Evolutionary conservation across 2,888 invertebrate species (phyloP).

Genomic region (Monopis laevigella): DNA sequence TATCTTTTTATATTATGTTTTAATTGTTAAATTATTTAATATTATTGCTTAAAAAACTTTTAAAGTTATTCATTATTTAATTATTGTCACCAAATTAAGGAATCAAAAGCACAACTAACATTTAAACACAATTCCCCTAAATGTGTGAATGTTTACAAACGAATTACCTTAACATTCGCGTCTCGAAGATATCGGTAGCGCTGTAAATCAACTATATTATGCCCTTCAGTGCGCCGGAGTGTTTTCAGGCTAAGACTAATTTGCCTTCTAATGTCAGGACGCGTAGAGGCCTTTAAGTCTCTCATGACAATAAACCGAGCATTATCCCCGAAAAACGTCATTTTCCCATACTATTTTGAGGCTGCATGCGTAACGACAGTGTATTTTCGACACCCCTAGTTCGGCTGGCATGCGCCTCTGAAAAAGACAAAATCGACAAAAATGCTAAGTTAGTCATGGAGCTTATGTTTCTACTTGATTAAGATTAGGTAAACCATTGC

Average conservation of each 20-base stretch:
- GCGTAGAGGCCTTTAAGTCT: slow-evolving; percentile 62
- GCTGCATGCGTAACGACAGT: slow-evolving; percentile 63
- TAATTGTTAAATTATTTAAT: no score
- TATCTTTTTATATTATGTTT: no score
- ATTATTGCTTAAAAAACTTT: no score
- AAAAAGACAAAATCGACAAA: slow-evolving; percentile 59
- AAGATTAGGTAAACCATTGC: no score
- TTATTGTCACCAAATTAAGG: no score
- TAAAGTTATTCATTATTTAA: no score
- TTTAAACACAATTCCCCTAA: no score
- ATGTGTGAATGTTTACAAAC: no score
- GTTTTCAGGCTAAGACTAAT: slow-evolving; percentile 52
- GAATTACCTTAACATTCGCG: slow-evolving; percentile 41
- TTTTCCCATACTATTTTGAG: slow-evolving; percentile 32
- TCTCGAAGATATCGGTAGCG: slow-evolving; percentile 26
- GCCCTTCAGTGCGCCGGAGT: slow-evolving; percentile 64
- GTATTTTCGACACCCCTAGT: slow-evolving; percentile 49
- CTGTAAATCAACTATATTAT: slow-evolving; percentile 64
- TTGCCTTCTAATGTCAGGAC: slow-evolving; percentile 42
- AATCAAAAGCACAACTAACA: no score
- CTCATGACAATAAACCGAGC: slow-evolving; percentile 64
- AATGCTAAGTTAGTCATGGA: slow-evolving; percentile 65
- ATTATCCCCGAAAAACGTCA: slow-evolving; percentile 22
- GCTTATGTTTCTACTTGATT: no score
- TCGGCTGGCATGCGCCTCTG: slow-evolving; percentile 68